phyloP scores from a whole-genome alignment of 35 echinoderm and acorn worm genomes.

The Amphiura filiformis region DNA sequence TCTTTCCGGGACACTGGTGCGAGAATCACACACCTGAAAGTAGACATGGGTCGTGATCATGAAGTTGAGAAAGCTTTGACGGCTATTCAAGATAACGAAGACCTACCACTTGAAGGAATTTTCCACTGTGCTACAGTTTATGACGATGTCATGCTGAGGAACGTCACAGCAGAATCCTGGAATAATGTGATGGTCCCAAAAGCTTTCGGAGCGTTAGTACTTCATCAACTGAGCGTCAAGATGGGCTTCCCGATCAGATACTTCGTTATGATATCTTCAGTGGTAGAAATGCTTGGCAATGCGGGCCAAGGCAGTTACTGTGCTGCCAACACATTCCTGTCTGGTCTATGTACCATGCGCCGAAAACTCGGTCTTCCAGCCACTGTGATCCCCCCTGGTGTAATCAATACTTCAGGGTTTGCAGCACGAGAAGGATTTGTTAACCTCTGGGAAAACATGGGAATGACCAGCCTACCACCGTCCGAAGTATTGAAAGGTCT shows the following conservation, averaged over 20 bases:
- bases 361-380: conserved; percentile 88
- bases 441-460: conserved; percentile 78
- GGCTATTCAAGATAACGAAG: conserved; percentile 77
- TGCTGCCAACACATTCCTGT: conserved; percentile 80
- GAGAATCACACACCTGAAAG: conserved; percentile 82
- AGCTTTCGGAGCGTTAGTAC: conserved; percentile 78
- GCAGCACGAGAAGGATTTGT: conserved; percentile 83
- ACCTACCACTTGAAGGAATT: conserved; percentile 84
- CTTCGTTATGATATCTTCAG: conserved; percentile 97
- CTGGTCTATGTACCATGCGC: conserved; percentile 60
- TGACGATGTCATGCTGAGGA: conserved; percentile 60
- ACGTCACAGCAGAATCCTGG: conserved; percentile 76
- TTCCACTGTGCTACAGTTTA: conserved; percentile 94
- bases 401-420: conserved; percentile 83
- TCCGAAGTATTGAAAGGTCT: conserved; percentile 84
- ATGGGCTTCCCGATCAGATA: conserved; percentile 84
- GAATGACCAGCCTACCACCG: conserved; percentile 78
- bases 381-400: conserved; percentile 79
- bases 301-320: conserved; percentile 87
- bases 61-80: conserved; percentile 84
- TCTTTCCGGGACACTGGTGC: conserved; percentile 83
- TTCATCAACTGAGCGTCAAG: conserved; percentile 76
- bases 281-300: conserved; percentile 93
- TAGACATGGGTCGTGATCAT: conserved; percentile 74
- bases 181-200: conserved; percentile 86